Percentiles rank a stretch among this genome's conserved stretches.
Evolutionary conservation across 1,140 invertebrate species (phyloP).

Genomic region (Protaetia brevitarsis): DNA sequence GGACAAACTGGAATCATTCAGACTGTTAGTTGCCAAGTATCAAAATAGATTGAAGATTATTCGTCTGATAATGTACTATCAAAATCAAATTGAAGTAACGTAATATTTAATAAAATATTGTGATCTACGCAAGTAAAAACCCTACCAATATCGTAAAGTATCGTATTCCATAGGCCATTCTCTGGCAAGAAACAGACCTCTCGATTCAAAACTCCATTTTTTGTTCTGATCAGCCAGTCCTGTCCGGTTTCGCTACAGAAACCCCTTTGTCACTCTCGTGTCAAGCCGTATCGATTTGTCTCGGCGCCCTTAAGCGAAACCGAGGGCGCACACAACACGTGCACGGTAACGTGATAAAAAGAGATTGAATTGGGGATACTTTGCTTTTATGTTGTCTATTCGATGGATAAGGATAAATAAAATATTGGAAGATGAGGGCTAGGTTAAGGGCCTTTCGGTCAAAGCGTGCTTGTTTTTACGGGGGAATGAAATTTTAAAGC

Average conservation of each 20-base stretch:
- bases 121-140: no score
- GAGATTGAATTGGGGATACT: slow-evolving; percentile 8
- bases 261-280: background rate
- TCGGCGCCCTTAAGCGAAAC: background rate
- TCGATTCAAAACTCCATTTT: background rate
- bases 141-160: no score
- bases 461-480: no score
- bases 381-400: slow-evolving; percentile 1
- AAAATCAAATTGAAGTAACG: no score
- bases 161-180: no score
- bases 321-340: background rate
- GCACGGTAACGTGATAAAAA: slow-evolving; percentile 12
- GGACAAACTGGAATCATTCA: no score
- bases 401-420: slow-evolving; percentile 2
- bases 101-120: no score
- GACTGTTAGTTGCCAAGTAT: no score
- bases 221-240: background rate
- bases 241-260: background rate
- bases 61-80: no score
- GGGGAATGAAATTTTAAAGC: no score
- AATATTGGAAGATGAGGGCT: background rate
- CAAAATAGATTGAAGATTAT: no score
- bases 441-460: background rate
- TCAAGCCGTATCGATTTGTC: background rate
- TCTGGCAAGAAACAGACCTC: no score